Evolutionary conservation across 2,113 vertebrate species (phyloP), one percentile per base, ranked within the genome.

Genomic region (Blennius ocellaris): DNA sequence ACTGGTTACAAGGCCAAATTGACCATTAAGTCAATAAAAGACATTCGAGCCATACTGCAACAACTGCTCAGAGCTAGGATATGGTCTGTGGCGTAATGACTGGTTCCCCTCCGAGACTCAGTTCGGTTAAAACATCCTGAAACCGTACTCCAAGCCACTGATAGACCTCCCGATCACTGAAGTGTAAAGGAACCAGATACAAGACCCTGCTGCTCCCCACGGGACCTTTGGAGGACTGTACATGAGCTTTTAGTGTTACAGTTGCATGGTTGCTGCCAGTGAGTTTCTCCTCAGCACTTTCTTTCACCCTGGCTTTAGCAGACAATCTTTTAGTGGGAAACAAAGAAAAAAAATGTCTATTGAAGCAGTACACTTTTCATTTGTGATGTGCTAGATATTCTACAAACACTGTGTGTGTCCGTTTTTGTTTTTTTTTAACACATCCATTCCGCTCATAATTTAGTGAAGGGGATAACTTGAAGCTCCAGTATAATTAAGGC

Each of bases 1-100:
- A n/a, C 68, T 79, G 62, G 49, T 64, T 82, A 69, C 73, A 71
- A 73, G 57, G 58, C 64, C 52, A 73, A 64, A 82, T 48, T 73
- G 70, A 83, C 82, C 65, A 83, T 80, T 79, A 67, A 65, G 74
- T 81, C 86, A 83, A 87, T 83, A 73, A 84, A 82, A 77, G 60
- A 51, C 61, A 54, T 49, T 70, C 77, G 43, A 76, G 45, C 53
- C 55, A 11, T 38, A 50, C 77, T 73, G 17, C 65, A 52, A 59
- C 77, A 68, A 55, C 64, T 74, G 53, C 69, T 84, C 67, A 59
- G 52, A 63, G 69, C 58, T 52, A 0, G 36, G 77, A 72, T 72
- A 70, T 73, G 69, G 58, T 85, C 82, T 55, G 69, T 52, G 50
- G 75, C 61, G 77, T 86, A 85, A 85, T 79, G 85, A 82, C 81